Base-by-base conservation (phyloP, 1,140 invertebrate genomes). In the Aphelinus atriplicis region DNA sequence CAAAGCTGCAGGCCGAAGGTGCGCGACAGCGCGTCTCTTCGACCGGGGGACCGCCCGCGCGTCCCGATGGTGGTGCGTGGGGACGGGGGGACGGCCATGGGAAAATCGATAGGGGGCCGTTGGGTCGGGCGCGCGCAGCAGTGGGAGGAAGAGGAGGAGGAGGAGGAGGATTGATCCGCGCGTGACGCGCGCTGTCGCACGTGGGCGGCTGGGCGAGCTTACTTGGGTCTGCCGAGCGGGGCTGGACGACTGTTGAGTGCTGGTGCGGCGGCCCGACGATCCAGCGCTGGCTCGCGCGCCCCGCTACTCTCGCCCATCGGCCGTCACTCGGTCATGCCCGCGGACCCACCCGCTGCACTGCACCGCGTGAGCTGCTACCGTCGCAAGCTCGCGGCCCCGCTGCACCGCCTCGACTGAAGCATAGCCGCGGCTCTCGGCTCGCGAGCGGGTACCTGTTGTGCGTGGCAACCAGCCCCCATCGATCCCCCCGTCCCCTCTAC, bases 381-480 rank as follows among this genome's bases (percentile, higher is more conserved):
- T 9, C 51, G 9, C 9, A 9, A 53, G 51, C 51, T 53, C 9
- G 9, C 51, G 26, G 26, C 51, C 51, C 51, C 51, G 9, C 51
- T 9, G 51, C 51, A 4, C 9, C 51, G 4, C 51, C 26, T 26
- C 26, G 26, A 26, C 26, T 26, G 26, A 26, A 26, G 26, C 26
- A 26, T 26, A 26, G 26, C 26, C 26, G 26, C 26, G 26, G 26
- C 26, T 26, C 26, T 26, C 26, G 26, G 26, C 26, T 26, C 26
- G 26, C 26, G 26, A 26, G 26, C 26, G 26, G 26, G 48, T 68
- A 74, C 72, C 72, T 74, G 72, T 74, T 74, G 72, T 74, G 57
- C 58, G 65, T 60, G 65, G 57, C 47, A 70, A 70, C 26, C 26
- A 26, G 26, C 67, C 46, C 26, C 55, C 63, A 73, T 73, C 71